These are phyloP conservation scores for Microtus oregoni DNA, from an alignment of 2,113 vertebrate genomes.

Conservation along the genomic window DNA sequence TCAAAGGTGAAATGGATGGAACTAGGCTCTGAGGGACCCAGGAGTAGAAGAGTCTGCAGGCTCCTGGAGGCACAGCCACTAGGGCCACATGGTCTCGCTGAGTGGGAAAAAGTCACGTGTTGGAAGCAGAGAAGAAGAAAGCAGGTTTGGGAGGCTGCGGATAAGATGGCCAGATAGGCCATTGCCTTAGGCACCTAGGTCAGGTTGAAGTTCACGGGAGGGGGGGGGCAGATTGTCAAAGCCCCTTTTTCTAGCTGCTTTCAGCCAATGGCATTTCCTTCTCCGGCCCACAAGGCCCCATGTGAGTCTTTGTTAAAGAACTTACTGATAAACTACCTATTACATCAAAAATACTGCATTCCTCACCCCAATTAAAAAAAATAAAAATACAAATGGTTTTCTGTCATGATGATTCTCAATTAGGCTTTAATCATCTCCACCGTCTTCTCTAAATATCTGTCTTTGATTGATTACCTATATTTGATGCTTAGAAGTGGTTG, in stretches of 20 bases:
- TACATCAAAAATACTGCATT: background rate
- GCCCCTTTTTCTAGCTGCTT: background rate
- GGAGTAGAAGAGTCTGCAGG: background rate
- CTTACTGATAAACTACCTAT: background rate
- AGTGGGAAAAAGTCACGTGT: background rate
- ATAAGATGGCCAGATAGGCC: background rate
- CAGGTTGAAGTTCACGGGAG: background rate
- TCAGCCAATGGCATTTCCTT: background rate
- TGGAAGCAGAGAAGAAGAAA: background rate
- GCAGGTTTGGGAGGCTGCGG: background rate
- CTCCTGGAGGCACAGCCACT: background rate
- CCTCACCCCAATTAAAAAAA: background rate
- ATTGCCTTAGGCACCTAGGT: background rate
- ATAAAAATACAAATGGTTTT: background rate
- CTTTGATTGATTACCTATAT: background rate
- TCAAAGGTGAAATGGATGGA: background rate
- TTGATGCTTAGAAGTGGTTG: slow-evolving; percentile 20
- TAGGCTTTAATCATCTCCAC: background rate
- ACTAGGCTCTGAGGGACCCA: background rate
- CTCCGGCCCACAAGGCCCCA: background rate
- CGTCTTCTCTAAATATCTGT: slow-evolving; percentile 13
- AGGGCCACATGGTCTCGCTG: background rate
- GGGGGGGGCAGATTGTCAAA: background rate
- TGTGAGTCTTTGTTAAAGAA: background rate
- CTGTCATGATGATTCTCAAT: background rate